These are phyloP conservation scores for Sycophaga agraensis DNA, from an alignment of 1,140 invertebrate species.

Conservation along the genomic window DNA sequence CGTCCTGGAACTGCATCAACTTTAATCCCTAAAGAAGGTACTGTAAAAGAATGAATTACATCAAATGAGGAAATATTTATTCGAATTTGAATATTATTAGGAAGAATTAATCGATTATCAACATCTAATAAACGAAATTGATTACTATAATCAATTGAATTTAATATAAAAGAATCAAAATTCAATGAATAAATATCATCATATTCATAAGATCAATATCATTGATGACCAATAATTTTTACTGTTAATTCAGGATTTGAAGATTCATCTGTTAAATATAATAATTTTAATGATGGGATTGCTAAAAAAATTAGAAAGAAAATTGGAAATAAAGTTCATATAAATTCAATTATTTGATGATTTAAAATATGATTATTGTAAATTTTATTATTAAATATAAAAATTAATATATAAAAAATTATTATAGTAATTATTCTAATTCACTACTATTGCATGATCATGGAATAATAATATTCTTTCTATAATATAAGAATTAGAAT, in stretches of 20 bases:
- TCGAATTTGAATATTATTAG: constrained; percentile 60
- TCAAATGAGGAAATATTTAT: constrained; percentile 63
- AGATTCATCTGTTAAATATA: constrained; percentile 66
- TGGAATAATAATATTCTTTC: too few species aligned
- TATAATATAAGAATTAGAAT: too few species aligned
- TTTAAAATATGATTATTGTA: too few species aligned
- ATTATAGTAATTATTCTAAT: too few species aligned
- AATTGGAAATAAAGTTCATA: constrained; percentile 53
- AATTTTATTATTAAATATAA: too few species aligned
- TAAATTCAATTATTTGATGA: too few species aligned
- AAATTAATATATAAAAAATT: too few species aligned
- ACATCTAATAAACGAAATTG: constrained; percentile 66
- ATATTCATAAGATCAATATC: constrained; percentile 72
- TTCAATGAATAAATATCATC: constrained; percentile 59
- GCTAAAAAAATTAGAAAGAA: constrained; percentile 67
- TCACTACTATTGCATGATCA: too few species aligned
- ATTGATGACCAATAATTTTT: constrained; percentile 68
- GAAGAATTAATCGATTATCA: constrained; percentile 66
- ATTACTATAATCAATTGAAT: constrained; percentile 61
- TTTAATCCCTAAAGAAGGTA: constrained; percentile 66
- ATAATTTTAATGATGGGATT: too few species aligned
- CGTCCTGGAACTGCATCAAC: too few species aligned
- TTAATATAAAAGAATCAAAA: too few species aligned
- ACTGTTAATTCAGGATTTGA: constrained; percentile 58
- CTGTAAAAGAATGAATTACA: constrained; percentile 71